Percentiles rank a stretch among this genome's conserved stretches.
These are phyloP conservation scores for Hydractinia echinata DNA, from an alignment of 30 jellyfish, hydroid and myxozoan species.

Conservation along the genomic window DNA sequence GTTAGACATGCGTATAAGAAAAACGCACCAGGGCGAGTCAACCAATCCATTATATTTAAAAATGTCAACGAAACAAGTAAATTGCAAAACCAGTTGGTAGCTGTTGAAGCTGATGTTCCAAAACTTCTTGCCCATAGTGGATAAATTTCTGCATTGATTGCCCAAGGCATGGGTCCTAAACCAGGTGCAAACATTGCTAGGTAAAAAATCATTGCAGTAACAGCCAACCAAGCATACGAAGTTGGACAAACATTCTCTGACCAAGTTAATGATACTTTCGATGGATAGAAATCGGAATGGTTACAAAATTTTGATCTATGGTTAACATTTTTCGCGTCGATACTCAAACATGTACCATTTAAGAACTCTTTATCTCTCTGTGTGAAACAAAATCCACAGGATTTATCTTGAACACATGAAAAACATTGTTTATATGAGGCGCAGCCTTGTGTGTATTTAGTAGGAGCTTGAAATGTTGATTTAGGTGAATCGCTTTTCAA, in stretches of 20 bases:
- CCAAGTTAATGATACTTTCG: slow-evolving; percentile 34
- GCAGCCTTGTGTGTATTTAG: slow-evolving; percentile 30
- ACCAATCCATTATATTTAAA: slow-evolving; percentile 43
- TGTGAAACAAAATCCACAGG: slow-evolving; percentile 75
- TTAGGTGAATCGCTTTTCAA: slow-evolving; percentile 50
- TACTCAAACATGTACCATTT: slow-evolving; percentile 51
- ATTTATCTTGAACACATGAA: slow-evolving; percentile 38
- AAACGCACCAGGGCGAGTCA: slow-evolving; percentile 78
- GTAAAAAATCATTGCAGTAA: slow-evolving; percentile 57
- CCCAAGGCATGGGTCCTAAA: slow-evolving; percentile 93
- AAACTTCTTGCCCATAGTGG: slow-evolving; percentile 94
- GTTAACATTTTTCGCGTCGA: neutral
- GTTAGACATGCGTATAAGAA: slow-evolving; percentile 58
- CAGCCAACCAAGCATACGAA: slow-evolving; percentile 88
- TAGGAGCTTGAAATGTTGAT: slow-evolving; percentile 8
- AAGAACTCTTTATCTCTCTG: neutral
- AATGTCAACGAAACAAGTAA: slow-evolving; percentile 65
- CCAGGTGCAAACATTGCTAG: slow-evolving; percentile 89
- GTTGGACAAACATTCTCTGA: slow-evolving; percentile 54
- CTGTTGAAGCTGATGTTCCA: slow-evolving; percentile 64
- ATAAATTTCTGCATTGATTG: slow-evolving; percentile 87
- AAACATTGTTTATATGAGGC: slow-evolving; percentile 31
- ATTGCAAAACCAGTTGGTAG: slow-evolving; percentile 72
- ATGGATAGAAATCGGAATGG: slow-evolving; percentile 1
- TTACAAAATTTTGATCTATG: neutral